phyloP scores from a whole-genome alignment of 2,888 invertebrate species.

The Hyppa rectilinea region DNA sequence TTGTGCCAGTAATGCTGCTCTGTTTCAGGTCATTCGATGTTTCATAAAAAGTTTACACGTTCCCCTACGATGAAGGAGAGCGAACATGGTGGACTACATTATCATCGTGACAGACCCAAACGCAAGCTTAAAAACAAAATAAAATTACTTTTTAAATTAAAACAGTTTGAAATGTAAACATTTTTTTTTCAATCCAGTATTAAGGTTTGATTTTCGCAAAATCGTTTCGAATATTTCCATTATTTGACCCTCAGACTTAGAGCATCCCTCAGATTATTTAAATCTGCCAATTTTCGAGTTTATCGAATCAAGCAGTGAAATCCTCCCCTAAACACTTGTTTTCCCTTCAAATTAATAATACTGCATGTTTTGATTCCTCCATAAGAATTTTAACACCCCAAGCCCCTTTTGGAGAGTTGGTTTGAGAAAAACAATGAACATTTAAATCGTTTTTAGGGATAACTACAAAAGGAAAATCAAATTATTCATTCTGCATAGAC shows the following conservation, averaged over 20 bases:
- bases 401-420: too few species aligned
- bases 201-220: too few species aligned
- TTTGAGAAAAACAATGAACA: too few species aligned
- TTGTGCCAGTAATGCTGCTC: conserved; percentile 6
- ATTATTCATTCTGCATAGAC: neutral
- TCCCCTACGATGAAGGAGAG: conserved; percentile 75
- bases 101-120: conserved; percentile 70
- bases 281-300: too few species aligned
- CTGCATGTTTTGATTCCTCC: too few species aligned
- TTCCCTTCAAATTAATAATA: too few species aligned
- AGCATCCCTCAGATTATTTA: too few species aligned
- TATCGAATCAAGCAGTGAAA: too few species aligned
- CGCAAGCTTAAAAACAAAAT: conserved; percentile 81
- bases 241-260: too few species aligned
- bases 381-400: too few species aligned
- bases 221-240: too few species aligned
- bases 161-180: conserved; percentile 76
- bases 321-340: too few species aligned
- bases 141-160: conserved; percentile 83
- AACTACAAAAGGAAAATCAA: neutral
- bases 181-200: conserved; percentile 29
- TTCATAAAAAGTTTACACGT: conserved; percentile 78
- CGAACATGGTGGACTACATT: conserved; percentile 71
- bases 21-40: conserved; percentile 66
- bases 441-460: neutral